Evolutionary conservation across 1,140 invertebrate species (phyloP).

Genomic region (Diuraphis noxia): DNA sequence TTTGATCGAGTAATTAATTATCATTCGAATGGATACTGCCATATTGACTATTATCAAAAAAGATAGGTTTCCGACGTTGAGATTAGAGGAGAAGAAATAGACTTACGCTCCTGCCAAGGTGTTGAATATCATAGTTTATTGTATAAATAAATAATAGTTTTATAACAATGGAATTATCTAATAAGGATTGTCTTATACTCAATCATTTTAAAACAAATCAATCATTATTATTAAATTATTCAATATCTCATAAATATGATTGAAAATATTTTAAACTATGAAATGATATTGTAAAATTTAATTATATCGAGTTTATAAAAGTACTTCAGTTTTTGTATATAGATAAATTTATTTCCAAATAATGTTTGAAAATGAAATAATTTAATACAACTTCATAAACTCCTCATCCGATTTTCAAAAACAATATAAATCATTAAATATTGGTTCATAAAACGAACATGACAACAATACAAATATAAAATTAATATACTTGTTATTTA

Average conservation of each 20-base stretch:
- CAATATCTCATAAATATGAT: background rate
- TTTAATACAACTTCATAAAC: background rate
- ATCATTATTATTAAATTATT: background rate
- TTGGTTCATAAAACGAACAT: background rate
- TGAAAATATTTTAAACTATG: background rate
- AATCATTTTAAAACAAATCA: background rate
- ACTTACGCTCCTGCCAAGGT: background rate
- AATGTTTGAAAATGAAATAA: background rate
- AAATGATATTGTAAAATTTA: background rate
- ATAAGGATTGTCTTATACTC: background rate
- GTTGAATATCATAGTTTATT: background rate
- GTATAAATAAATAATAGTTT: background rate
- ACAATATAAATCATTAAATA: constrained; percentile 12
- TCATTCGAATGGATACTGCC: background rate
- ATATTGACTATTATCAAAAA: background rate
- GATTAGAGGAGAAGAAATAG: background rate
- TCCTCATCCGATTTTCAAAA: background rate
- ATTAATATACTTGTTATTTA: constrained; percentile 16
- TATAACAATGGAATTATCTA: background rate
- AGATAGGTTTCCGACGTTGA: background rate
- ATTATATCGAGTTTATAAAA: background rate
- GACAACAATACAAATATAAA: background rate
- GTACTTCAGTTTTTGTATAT: background rate
- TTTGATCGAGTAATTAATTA: background rate
- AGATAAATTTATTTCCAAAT: background rate